A percentile compares a stretch with the other conserved stretches of the same genome.
Evolutionary conservation across 2,888 invertebrate genomes (phyloP).

Genomic region (Holacanthella duospinosa): DNA sequence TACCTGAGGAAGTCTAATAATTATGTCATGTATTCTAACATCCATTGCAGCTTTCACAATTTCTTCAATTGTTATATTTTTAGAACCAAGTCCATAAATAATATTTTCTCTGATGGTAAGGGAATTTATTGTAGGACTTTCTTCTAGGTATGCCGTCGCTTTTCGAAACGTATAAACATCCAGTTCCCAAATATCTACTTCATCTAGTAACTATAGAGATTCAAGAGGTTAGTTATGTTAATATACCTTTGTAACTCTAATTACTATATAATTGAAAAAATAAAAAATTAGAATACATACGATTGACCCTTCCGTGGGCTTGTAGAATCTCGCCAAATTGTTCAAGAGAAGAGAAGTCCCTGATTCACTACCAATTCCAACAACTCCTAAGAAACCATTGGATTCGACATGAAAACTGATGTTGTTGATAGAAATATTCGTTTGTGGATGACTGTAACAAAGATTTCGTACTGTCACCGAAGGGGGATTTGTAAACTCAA

Average conservation of each 20-base stretch:
- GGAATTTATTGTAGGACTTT: constrained; percentile 16
- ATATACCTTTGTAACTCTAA: no score
- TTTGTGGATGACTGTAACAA: not conserved
- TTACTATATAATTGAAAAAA: no score
- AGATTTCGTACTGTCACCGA: not conserved
- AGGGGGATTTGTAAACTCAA: not conserved
- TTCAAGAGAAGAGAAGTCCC: not conserved
- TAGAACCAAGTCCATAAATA: constrained; percentile 4
- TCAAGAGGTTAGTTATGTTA: not conserved
- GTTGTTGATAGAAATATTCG: not conserved
- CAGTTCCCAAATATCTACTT: not conserved
- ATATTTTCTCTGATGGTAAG: constrained; percentile 21
- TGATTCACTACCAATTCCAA: not conserved
- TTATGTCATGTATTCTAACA: constrained; percentile 15
- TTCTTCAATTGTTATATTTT: not conserved
- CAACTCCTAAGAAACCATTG: not conserved
- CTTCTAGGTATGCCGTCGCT: constrained; percentile 12
- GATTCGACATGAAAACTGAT: not conserved
- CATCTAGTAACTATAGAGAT: constrained; percentile 2
- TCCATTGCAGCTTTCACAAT: constrained; percentile 20
- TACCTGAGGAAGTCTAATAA: constrained; percentile 14
- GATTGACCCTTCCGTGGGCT: not conserved
- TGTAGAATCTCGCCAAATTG: not conserved
- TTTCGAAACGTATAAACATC: not conserved
- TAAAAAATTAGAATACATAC: not conserved